phyloP scores from a whole-genome alignment of 2,113 vertebrate species.

The Leucopsar rothschildi region DNA sequence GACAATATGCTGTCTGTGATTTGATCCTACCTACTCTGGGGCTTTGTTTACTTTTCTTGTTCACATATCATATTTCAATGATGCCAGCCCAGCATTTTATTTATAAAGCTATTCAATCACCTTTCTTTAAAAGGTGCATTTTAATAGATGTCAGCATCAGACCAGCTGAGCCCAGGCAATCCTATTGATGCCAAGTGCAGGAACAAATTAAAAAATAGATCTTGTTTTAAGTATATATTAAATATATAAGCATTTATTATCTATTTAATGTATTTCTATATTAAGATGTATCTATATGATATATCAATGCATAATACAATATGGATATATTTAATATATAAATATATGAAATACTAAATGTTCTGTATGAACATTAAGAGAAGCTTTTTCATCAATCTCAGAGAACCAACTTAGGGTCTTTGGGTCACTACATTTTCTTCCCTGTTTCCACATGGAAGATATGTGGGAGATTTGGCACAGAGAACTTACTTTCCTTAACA shows the following conservation, averaged over 20 bases:
- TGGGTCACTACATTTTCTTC: background rate
- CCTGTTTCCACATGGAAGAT: background rate
- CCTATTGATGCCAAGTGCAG: background rate
- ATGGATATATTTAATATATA: background rate
- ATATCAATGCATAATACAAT: background rate
- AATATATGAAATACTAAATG: background rate
- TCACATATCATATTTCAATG: background rate
- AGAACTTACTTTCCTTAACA: background rate
- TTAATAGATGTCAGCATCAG: background rate
- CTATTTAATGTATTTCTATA: background rate
- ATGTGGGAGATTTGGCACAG: background rate
- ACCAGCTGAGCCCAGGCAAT: background rate
- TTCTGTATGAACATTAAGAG: background rate
- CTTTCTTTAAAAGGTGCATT: background rate
- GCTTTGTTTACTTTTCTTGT: constrained; percentile 26
- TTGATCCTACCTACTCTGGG: constrained; percentile 4
- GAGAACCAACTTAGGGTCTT: background rate
- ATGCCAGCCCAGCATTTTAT: background rate
- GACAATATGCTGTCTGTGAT: constrained; percentile 11
- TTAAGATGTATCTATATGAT: background rate
- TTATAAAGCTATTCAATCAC: background rate
- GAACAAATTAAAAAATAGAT: background rate
- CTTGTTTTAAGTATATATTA: background rate
- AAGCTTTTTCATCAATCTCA: background rate
- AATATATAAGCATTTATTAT: background rate